Evolutionary conservation across 2,797 vertebrate genomes (phyloP).

Genomic region (Accipiter fasciatus): DNA sequence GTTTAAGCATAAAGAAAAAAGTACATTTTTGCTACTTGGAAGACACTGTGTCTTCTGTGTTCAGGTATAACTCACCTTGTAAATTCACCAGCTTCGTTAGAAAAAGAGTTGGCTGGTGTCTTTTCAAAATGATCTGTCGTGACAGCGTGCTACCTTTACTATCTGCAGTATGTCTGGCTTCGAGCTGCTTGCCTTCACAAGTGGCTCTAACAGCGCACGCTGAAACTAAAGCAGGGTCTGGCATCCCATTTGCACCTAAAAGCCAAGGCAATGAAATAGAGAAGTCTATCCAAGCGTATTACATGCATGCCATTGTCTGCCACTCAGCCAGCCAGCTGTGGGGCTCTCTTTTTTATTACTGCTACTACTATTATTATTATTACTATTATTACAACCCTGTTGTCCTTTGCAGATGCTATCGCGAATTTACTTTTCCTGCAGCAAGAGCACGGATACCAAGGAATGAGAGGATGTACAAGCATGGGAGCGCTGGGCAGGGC

Average conservation of each 20-base stretch:
- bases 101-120: not conserved
- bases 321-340: constrained; percentile 16
- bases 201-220: not conserved
- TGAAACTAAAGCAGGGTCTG: not conserved
- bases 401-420: constrained; percentile 5
- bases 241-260: not conserved
- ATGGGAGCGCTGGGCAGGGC: not conserved
- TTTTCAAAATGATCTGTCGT: not conserved
- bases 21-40: not conserved
- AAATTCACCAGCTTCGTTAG: not conserved
- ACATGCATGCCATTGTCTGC: not conserved
- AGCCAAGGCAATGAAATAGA: not conserved
- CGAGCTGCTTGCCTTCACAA: not conserved
- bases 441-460: not conserved
- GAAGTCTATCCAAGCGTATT: not conserved
- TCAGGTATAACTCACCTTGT: not conserved
- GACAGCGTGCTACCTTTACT: not conserved
- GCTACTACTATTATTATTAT: not conserved
- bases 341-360: not conserved
- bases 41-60: not conserved
- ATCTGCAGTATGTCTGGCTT: not conserved
- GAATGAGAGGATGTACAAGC: not conserved
- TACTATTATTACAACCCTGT: not conserved
- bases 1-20: not conserved
- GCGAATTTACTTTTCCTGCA: constrained; percentile 20